phyloP scores from a whole-genome alignment of 1,140 invertebrate species.

The Drosophila pectinifera region DNA sequence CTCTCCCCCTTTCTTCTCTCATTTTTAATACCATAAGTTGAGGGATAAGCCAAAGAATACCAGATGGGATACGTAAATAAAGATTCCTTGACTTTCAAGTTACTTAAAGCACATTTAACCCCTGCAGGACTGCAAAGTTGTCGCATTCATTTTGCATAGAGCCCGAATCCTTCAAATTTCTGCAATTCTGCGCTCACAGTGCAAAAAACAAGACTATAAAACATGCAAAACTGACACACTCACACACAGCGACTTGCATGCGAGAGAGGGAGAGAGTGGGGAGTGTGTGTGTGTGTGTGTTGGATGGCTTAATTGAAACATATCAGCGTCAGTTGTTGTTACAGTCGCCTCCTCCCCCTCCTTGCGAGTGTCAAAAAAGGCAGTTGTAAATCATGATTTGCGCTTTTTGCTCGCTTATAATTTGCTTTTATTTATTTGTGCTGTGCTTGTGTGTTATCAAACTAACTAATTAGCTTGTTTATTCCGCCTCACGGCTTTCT shows the following conservation, averaged over 20 bases:
- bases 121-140: neutral
- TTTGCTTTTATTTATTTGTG: slow-evolving; percentile 20
- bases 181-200: neutral
- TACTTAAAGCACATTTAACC: neutral
- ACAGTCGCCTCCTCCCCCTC: neutral
- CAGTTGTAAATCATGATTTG: slow-evolving; percentile 15
- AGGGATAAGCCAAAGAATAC: no score
- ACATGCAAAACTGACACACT: slow-evolving; percentile 40
- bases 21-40: no score
- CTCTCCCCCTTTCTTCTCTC: no score
- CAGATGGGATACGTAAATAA: no score
- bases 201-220: slow-evolving; percentile 17
- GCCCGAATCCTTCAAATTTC: neutral
- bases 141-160: slow-evolving; percentile 5
- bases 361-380: slow-evolving; percentile 14
- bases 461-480: slow-evolving; percentile 62
- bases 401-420: slow-evolving; percentile 6
- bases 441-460: slow-evolving; percentile 39
- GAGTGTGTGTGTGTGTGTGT: slow-evolving; percentile 15
- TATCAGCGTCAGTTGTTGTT: slow-evolving; percentile 37
- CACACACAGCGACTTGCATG: slow-evolving; percentile 3
- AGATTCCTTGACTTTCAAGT: no score
- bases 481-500: slow-evolving; percentile 16
- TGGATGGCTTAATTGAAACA: slow-evolving; percentile 51
- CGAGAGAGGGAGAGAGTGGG: neutral